phyloP scores from a whole-genome alignment of 2,797 vertebrate species.

The Halcyon smyrnensis region DNA sequence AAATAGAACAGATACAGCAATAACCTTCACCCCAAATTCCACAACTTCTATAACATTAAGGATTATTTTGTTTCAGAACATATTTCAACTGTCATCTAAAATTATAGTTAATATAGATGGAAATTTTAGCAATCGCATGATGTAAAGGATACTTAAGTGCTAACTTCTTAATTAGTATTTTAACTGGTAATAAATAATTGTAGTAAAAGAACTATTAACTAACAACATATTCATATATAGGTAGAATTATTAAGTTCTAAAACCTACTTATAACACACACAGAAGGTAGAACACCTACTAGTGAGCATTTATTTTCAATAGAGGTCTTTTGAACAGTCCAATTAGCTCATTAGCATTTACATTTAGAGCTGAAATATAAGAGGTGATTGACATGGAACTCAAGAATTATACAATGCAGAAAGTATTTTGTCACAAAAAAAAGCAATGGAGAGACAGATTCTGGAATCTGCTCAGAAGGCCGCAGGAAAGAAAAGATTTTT shows the following conservation, averaged over 20 bases:
- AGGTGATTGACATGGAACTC: constrained; percentile 28
- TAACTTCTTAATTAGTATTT: constrained; percentile 4
- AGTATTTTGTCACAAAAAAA: background rate
- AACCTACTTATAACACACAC: background rate
- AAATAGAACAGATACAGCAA: background rate
- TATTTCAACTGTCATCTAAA: background rate
- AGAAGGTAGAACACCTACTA: background rate
- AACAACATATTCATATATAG: background rate
- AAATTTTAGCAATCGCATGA: background rate
- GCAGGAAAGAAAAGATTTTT: background rate
- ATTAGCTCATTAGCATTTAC: constrained; percentile 45
- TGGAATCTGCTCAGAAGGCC: background rate
- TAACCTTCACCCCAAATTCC: background rate
- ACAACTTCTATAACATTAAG: background rate
- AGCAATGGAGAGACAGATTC: background rate
- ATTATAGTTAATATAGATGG: background rate
- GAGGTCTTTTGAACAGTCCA: background rate
- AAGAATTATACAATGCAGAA: constrained; percentile 13
- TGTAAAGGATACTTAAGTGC: background rate
- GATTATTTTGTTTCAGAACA: background rate
- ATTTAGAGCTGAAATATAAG: background rate
- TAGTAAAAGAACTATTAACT: background rate
- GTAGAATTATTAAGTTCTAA: background rate
- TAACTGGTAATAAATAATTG: background rate
- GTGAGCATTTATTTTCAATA: background rate